Conservation (phyloP, 2,888 invertebrate genomes). For the Microplitis manilae region DNA sequence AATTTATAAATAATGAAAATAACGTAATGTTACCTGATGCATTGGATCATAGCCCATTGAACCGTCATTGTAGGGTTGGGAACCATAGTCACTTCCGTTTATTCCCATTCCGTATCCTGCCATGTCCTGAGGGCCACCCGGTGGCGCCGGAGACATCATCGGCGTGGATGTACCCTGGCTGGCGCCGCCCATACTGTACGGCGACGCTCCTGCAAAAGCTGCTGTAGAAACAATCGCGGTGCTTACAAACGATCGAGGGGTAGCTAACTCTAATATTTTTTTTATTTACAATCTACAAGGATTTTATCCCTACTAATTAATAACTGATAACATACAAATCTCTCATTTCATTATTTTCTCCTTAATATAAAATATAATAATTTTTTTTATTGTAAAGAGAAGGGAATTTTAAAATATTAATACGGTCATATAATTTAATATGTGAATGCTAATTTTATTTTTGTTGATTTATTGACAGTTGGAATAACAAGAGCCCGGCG, state of each 20-base stretch:
- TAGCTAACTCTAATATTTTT: constrained; percentile 46
- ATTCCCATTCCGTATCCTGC: constrained; percentile 95
- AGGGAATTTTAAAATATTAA: neutral
- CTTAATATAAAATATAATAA: too few relatives aligned
- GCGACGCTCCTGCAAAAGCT: constrained; percentile 82
- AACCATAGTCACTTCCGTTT: constrained; percentile 88
- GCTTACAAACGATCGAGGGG: constrained; percentile 69
- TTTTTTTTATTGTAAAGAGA: too few relatives aligned
- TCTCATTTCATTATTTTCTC: neutral
- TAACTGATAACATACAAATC: constrained; percentile 21
- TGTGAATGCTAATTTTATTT: constrained; percentile 53
- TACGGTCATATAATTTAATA: constrained; percentile 25
- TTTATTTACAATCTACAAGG: constrained; percentile 19
- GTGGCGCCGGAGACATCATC: constrained; percentile 95
- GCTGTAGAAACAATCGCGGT: constrained; percentile 72
- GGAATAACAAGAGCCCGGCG: constrained; percentile 54
- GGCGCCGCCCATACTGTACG: constrained; percentile 87
- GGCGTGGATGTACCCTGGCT: constrained; percentile 93
- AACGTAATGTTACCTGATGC: constrained; percentile 81
- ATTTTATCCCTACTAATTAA: constrained; percentile 18
- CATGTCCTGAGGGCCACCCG: constrained; percentile 83
- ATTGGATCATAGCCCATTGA: constrained; percentile 94
- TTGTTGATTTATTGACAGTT: constrained; percentile 61
- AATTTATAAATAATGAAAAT: neutral
- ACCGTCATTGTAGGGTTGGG: constrained; percentile 88